These are phyloP conservation scores for Ciconia stormi DNA, from an alignment of 2,113 vertebrate species.

Conservation along the genomic window DNA sequence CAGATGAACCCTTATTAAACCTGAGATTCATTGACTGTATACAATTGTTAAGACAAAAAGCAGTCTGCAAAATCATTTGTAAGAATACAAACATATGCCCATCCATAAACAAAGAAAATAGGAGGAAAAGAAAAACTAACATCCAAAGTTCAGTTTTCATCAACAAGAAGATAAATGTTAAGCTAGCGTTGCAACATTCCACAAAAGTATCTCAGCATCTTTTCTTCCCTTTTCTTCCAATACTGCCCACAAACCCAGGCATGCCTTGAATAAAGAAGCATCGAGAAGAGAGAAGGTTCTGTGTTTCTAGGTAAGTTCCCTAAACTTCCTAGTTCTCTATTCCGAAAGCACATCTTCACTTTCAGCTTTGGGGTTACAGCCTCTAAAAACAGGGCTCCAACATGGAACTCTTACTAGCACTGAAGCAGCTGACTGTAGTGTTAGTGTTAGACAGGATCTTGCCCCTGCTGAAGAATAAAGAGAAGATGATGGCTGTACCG, in stretches of 20 bases:
- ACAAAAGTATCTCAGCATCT: background rate
- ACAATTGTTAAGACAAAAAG: background rate
- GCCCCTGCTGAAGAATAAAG: fast-evolving
- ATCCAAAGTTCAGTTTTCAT: background rate
- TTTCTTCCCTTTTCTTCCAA: background rate
- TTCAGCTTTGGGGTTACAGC: background rate
- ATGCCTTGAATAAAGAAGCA: background rate
- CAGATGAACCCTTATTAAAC: background rate
- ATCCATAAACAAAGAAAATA: background rate
- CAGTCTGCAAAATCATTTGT: background rate
- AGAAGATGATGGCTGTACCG: background rate
- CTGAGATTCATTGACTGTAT: background rate
- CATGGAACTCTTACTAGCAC: background rate
- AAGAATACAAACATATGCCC: background rate
- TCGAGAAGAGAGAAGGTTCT: background rate
- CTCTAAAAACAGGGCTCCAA: background rate
- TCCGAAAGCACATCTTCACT: background rate
- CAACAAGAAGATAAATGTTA: background rate
- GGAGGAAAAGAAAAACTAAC: background rate
- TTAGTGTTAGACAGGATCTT: background rate
- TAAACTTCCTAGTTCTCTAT: background rate
- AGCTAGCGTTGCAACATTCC: background rate
- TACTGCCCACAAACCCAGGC: background rate
- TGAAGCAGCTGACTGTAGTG: background rate
- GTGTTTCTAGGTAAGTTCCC: background rate